These are phyloP conservation scores for Chrysolophus pictus DNA, from an alignment of 2,797 vertebrate species.

Conservation along the genomic window DNA sequence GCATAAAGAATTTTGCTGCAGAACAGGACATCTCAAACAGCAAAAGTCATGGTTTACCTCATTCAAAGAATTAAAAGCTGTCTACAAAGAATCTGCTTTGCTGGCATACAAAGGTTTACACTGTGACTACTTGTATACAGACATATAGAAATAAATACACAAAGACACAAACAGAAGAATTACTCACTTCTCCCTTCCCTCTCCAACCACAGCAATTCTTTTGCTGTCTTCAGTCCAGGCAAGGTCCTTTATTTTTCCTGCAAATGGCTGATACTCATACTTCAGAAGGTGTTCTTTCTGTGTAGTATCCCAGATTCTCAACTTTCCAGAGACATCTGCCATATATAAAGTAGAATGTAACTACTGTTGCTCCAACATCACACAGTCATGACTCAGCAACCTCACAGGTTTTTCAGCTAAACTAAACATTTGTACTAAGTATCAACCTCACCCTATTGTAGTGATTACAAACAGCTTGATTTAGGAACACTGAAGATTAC, in stretches of 20 bases:
- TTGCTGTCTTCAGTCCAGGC: slow-evolving; percentile 97
- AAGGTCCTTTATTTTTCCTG: slow-evolving; percentile 93
- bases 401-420: slow-evolving; percentile 26
- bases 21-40: background rate
- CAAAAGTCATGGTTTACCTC: background rate
- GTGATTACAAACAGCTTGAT: background rate
- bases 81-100: background rate
- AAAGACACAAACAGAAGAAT: background rate
- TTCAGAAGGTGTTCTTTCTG: slow-evolving; percentile 96
- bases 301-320: slow-evolving; percentile 98
- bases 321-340: slow-evolving; percentile 91
- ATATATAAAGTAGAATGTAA: slow-evolving; percentile 45
- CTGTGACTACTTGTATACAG: background rate
- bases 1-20: background rate
- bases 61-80: background rate
- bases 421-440: background rate
- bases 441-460: background rate
- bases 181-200: slow-evolving; percentile 95
- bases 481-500: background rate
- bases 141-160: rapidly evolving
- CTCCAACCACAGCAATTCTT: slow-evolving; percentile 93
- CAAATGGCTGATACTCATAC: slow-evolving; percentile 94
- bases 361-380: slow-evolving; percentile 21
- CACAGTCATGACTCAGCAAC: slow-evolving; percentile 13
- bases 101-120: background rate